These are phyloP conservation scores for Cantharis flavilabris DNA, from an alignment of 2,888 invertebrate species.

Conservation along the genomic window DNA sequence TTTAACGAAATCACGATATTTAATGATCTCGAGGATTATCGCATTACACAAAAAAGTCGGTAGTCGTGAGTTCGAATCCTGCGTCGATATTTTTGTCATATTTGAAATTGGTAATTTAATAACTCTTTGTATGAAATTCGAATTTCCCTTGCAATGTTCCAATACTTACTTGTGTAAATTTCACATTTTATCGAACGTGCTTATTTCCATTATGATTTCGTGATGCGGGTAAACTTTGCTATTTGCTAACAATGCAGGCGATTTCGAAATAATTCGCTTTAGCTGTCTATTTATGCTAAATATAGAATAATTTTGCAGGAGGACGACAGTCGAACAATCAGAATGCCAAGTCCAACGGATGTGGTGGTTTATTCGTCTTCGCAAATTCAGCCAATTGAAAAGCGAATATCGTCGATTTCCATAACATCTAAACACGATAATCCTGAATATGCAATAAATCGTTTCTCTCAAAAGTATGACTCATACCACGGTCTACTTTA, in stretches of 20 bases:
- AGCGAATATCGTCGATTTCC: conserved; percentile 48
- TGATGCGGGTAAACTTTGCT: conserved; percentile 6
- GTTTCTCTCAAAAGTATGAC: conserved; percentile 50
- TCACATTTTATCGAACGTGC: neutral
- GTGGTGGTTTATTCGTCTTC: conserved; percentile 23
- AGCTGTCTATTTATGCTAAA: neutral
- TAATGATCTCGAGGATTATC: neutral
- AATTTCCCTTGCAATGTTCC: neutral
- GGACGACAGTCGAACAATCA: neutral
- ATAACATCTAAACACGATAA: conserved; percentile 43
- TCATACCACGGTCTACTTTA: conserved; percentile 51
- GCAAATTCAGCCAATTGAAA: conserved; percentile 38
- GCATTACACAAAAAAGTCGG: neutral
- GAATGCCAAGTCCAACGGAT: conserved; percentile 19
- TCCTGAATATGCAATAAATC: conserved; percentile 45
- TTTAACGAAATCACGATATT: neutral
- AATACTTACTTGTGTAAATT: neutral
- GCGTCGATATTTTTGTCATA: no score
- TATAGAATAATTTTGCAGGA: neutral
- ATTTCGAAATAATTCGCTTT: conserved; percentile 1
- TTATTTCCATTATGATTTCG: neutral
- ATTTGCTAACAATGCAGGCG: conserved; percentile 15
- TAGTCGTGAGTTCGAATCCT: no score
- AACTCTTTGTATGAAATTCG: neutral
- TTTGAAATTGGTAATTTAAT: neutral